A percentile compares a stretch with the other conserved stretches of the same genome.
phyloP scores from a whole-genome alignment of 2,797 vertebrate species.

The Periophthalmus magnuspinnatus region DNA sequence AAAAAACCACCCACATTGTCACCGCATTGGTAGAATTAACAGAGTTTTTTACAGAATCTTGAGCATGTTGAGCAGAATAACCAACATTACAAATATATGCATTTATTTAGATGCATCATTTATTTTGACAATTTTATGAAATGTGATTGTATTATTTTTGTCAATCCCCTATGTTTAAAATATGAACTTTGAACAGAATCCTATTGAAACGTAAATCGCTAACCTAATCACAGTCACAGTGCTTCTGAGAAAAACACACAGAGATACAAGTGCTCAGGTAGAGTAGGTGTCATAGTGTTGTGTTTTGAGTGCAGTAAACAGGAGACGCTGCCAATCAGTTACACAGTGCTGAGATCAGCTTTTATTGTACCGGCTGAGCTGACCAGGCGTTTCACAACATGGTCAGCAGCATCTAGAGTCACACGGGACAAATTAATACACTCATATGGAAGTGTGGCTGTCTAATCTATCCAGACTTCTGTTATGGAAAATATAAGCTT shows the following conservation, averaged over 20 bases:
- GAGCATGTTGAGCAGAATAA: too few species aligned
- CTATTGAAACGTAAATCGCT: too few species aligned
- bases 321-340: conserved; percentile 56
- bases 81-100: too few species aligned
- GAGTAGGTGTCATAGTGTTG: conserved; percentile 12
- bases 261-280: conserved; percentile 33
- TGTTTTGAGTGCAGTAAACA: conserved; percentile 26
- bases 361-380: conserved; percentile 42
- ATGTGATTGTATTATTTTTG: too few species aligned
- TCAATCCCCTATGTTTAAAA: too few species aligned
- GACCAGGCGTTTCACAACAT: conserved; percentile 41
- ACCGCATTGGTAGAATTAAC: too few species aligned
- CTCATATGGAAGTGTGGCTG: background rate
- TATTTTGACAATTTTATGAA: too few species aligned
- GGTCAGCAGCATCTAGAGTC: background rate
- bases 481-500: too few species aligned
- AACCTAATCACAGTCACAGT: conserved; percentile 36
- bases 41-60: background rate
- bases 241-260: conserved; percentile 14
- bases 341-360: conserved; percentile 61
- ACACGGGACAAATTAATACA: background rate
- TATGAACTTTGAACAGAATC: too few species aligned
- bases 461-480: background rate
- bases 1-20: too few species aligned
- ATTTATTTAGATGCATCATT: background rate